Evolutionary conservation across 2,797 vertebrate genomes (phyloP), one percentile per base, ranked within the genome.

Genomic region (Podarcis lilfordi): DNA sequence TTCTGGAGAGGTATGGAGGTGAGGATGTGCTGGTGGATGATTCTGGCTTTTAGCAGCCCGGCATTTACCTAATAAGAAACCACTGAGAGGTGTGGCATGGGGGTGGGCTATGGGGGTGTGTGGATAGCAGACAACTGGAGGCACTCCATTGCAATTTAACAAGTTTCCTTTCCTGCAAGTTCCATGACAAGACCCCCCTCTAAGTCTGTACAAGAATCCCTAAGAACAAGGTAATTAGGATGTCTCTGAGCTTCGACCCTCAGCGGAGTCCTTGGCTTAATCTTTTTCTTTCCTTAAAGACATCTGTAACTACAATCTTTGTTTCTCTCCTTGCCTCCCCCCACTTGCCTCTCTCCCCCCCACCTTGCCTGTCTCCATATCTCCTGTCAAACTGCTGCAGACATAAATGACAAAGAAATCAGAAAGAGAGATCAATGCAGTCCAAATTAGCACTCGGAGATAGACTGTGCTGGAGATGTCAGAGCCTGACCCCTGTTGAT

Each of bases 401-500:
- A 96, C 95, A 72, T 97, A 97, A 98, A 97, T 98, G 96, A 97
- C 97, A 97, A 97, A 96, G 96, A 97, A 97, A 97, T 98, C 96
- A 97, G 97, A 97, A 97, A 96, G 96, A 95, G 96, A 97, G 97
- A 98, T 98, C 97, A 98, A 97, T 97, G 96, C 95, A 76, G 97
- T 97, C 97, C 97, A 97, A 97, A 97, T 98, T 98, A 98, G 97
- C 97, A 97, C 97, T 97, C 96, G 95, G 96, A 97, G 97, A 97
- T 97, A 97, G 96, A 96, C 95, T 95, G 94, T 95, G 96, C 78
- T 94, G 95, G 96, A 94, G 96, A 97, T 97, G 97, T 97, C 96
- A 96, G 95, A 96, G 94, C 92, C 95, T 97, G 97, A 98, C 96
- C 97, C 96, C 93, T 93, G 95, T 96, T 97, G 96, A 96, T 97